phyloP scores from a whole-genome alignment of 2,113 vertebrate species.

The Corydoras sp. region DNA sequence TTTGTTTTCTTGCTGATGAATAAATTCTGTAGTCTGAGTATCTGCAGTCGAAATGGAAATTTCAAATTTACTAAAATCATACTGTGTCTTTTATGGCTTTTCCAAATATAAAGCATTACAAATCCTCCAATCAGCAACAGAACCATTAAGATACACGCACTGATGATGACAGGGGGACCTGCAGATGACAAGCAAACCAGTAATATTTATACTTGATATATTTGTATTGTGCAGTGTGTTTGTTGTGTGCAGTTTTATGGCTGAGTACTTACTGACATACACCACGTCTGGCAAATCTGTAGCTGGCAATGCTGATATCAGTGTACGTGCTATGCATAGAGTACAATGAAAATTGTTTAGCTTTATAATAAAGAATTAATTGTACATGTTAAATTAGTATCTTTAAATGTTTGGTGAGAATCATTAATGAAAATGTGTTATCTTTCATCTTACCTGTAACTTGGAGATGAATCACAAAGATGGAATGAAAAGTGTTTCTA shows the following conservation, averaged over 20 bases:
- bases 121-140: slow-evolving; percentile 18
- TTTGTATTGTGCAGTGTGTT: background rate
- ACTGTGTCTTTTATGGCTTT: slow-evolving; percentile 15
- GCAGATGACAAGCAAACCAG: background rate
- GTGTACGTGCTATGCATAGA: too few relatives aligned
- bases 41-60: background rate
- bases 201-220: background rate
- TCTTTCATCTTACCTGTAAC: background rate
- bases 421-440: background rate
- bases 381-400: background rate
- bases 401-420: background rate
- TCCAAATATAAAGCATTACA: slow-evolving; percentile 7
- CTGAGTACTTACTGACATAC: background rate
- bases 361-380: too few relatives aligned
- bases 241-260: background rate
- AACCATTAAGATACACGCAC: slow-evolving; percentile 1
- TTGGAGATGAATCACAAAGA: background rate
- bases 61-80: background rate
- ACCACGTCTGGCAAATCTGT: too few relatives aligned
- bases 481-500: background rate
- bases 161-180: background rate
- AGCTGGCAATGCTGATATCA: too few relatives aligned
- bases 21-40: too few relatives aligned
- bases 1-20: too few relatives aligned
- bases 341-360: too few relatives aligned